Percentiles rank a stretch among this genome's conserved stretches.
These are phyloP conservation scores for Diadophis punctatus DNA, from an alignment of 2,113 vertebrate species.

Conservation along the genomic window DNA sequence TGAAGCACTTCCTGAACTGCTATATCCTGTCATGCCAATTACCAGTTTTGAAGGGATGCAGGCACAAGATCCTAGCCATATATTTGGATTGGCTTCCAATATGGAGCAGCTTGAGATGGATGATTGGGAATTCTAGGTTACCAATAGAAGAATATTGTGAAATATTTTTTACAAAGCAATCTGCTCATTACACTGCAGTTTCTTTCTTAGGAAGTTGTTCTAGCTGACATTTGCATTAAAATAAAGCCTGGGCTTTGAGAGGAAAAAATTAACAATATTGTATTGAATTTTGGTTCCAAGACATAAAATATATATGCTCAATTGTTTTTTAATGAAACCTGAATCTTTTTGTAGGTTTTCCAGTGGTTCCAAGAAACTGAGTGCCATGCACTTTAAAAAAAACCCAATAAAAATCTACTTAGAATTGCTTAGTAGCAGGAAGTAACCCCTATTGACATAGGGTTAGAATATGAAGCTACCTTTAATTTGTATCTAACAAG, in stretches of 20 bases:
- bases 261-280: not conserved
- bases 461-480: not conserved
- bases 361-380: not conserved
- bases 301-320: not conserved
- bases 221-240: conserved; percentile 25
- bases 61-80: conserved; percentile 75
- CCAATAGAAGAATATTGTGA: not conserved
- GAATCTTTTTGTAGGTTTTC: not conserved
- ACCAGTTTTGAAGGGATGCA: conserved; percentile 75
- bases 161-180: conserved; percentile 34
- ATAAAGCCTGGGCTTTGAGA: conserved; percentile 1
- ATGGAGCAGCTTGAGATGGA: conserved; percentile 91
- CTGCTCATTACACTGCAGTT: conserved; percentile 34
- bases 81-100: conserved; percentile 84
- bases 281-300: not conserved
- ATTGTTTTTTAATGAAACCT: conserved; percentile 3
- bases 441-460: not conserved
- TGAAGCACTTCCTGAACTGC: conserved; percentile 88
- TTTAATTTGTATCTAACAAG: not conserved
- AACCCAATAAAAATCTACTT: not conserved
- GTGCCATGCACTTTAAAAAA: not conserved
- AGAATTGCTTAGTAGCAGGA: not conserved
- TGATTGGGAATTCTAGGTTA: conserved; percentile 93
- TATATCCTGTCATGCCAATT: conserved; percentile 85
- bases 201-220: conserved; percentile 41